Evolutionary conservation across 2,113 vertebrate genomes (phyloP), one percentile per base, ranked within the genome.

Genomic region (Scartelaos histophorus): DNA sequence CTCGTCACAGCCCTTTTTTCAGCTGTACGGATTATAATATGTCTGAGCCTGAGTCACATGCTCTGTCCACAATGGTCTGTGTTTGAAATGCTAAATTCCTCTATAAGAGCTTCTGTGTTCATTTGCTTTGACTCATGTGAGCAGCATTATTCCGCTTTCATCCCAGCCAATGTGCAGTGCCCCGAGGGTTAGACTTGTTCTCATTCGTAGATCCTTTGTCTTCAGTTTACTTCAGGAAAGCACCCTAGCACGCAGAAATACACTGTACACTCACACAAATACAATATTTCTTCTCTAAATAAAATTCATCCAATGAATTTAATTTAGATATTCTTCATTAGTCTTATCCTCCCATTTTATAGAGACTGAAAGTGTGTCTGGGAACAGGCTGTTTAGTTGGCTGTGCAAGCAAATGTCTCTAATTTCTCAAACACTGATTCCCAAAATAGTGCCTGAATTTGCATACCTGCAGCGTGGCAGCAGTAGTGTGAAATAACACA

Each of bases 391-490:
- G 38, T 12, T 70, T 66, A 54, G 34, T 46, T 68, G 75, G 75
- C 75, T 66, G 80, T 69, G 74, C 56, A 81, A 83, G 67, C 2
- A 13, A 60, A 83, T 68, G 68, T 80, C 78, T 82, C 56, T 75
- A 75, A 82, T 83, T 86, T 84, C 25, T 82, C 70, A 35, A 79
- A 80, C 75, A 78, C 79, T 73, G 72, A 64, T 73, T 88, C 83
- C 62, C 73, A 82, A 90, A 87, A 91, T 90, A 89, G 85, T 75
- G 43, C 67, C 25, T 0, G 21, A 67, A 82, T 89, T 89, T 88
- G 88, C 86, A 89, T 79, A 85, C 76, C 70, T 82, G 78, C 85
- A 62, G 79, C 21, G 80, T 79, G 80, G 85, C 75, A 64, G 79
- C 75, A 46, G 69, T 57, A 72, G 79, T 86, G 85, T 79, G 71